Evolutionary conservation across 1,140 invertebrate species (phyloP).

Genomic region (Eriocheir sinensis): DNA sequence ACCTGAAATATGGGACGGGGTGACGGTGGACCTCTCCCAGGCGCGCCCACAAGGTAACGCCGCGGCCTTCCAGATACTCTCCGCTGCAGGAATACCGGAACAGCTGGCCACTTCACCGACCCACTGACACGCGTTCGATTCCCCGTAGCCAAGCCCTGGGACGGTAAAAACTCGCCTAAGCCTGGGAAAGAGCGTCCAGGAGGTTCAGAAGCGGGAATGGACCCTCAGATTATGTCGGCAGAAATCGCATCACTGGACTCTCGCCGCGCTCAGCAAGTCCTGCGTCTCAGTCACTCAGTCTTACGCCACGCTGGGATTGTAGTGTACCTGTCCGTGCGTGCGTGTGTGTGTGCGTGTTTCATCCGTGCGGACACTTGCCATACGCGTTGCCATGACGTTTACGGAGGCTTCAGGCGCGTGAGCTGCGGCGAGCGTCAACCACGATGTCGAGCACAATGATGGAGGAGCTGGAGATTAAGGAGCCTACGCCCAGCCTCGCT

Average conservation of each 20-base stretch:
- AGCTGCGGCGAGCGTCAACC: background rate
- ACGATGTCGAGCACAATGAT: conserved; percentile 60
- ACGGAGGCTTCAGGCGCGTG: background rate
- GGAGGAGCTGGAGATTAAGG: conserved; percentile 77
- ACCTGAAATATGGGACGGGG: background rate
- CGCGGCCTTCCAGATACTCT: background rate
- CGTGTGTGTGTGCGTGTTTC: no score
- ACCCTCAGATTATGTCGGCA: background rate
- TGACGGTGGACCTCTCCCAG: background rate
- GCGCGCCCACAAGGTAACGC: background rate
- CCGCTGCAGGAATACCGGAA: background rate
- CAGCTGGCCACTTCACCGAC: background rate
- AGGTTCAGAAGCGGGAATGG: no score
- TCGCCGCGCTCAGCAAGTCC: background rate
- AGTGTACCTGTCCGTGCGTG: background rate
- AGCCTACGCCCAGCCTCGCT: conserved; percentile 76
- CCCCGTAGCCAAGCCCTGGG: background rate
- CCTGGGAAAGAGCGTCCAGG: background rate
- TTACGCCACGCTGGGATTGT: background rate
- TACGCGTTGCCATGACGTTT: background rate
- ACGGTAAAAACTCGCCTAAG: background rate
- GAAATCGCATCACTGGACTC: background rate
- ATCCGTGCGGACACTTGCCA: background rate
- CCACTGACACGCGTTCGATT: background rate
- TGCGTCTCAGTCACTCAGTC: background rate